Base-by-base conservation (phyloP, 2,888 invertebrate genomes). In the Volucella inanis region DNA sequence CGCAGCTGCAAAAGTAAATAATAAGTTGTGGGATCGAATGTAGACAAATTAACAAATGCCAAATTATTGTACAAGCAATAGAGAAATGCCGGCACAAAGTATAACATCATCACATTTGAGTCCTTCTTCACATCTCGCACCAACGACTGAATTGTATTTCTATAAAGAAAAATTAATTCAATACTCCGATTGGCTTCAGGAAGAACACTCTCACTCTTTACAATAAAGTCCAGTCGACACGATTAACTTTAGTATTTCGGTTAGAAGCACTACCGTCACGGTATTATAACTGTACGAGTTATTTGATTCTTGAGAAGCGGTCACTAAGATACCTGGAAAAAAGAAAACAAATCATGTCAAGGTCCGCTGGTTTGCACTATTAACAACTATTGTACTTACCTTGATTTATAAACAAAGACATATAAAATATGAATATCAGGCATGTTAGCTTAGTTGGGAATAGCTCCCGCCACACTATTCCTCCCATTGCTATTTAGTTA, bases 41-140 rank as follows among this genome's bases (percentile, higher is more conserved):
- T 95, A 11, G 97, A 95, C 88, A 98, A 93, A 93, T 98, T 98
- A 67, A 97, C 93, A 92, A 98, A 98, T 41, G 98, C 95, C 89
- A 99, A 93, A 93, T 98, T 98, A 91, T 99, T 98, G 93, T 98
- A 98, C 67, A 98, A 93, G 89, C 98, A 98, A 91, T 99, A 99
- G 70, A 98, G 92, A 89, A 97, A 94, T 0, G 98, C 96, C 52
- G 98, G 98, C 87, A 98, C 95, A 92, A 98, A 96, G 90, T 99
- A 98, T 55, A 97, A 91, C 72, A 95, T 91, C 88, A 97, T 92
- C 57, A 98, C 94, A 90, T 94, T 93, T 87, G 93, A 94, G 90
- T 96, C 94, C 88, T 93, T 93, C 94, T 89, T 90, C 89, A 88
- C 94, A 90, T 91, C 90, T 10, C 87, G 88, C 8, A 89, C 74